A percentile compares a stretch with the other conserved stretches of the same genome.
Evolutionary conservation across 2,797 vertebrate species (phyloP).

Genomic region (Karalla daura): DNA sequence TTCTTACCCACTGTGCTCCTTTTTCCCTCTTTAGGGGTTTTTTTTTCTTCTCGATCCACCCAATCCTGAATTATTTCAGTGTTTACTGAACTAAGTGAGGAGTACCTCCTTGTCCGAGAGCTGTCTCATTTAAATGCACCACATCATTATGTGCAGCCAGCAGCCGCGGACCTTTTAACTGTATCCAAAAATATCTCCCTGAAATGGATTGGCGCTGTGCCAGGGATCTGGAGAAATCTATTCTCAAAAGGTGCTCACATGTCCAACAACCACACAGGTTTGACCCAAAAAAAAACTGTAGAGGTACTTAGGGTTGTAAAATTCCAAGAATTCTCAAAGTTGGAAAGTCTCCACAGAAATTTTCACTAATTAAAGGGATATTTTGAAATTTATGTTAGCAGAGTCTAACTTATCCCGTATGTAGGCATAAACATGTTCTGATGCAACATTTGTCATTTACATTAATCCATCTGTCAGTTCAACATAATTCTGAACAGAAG

Average conservation of each 20-base stretch:
- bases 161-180: constrained; percentile 54
- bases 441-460: too few relatives aligned
- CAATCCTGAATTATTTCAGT: constrained; percentile 34
- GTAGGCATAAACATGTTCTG: too few relatives aligned
- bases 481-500: too few relatives aligned
- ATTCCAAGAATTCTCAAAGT: too few relatives aligned
- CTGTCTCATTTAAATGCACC: constrained; percentile 64
- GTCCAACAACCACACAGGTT: constrained; percentile 27
- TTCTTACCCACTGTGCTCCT: not conserved
- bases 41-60: constrained; percentile 14
- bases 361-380: too few relatives aligned
- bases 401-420: too few relatives aligned
- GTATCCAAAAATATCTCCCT: constrained; percentile 51
- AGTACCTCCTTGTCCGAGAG: constrained; percentile 37
- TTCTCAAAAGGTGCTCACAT: constrained; percentile 46
- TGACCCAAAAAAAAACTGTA: constrained; percentile 9
- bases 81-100: constrained; percentile 61
- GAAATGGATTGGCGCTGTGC: constrained; percentile 57
- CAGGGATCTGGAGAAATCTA: constrained; percentile 57
- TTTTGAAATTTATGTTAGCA: too few relatives aligned
- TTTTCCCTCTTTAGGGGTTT: not conserved
- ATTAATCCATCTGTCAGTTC: too few relatives aligned
- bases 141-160: constrained; percentile 64
- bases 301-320: too few relatives aligned
- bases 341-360: too few relatives aligned